Evolutionary conservation across 2,888 invertebrate genomes (phyloP).

Genomic region (Leucophora obtusa): DNA sequence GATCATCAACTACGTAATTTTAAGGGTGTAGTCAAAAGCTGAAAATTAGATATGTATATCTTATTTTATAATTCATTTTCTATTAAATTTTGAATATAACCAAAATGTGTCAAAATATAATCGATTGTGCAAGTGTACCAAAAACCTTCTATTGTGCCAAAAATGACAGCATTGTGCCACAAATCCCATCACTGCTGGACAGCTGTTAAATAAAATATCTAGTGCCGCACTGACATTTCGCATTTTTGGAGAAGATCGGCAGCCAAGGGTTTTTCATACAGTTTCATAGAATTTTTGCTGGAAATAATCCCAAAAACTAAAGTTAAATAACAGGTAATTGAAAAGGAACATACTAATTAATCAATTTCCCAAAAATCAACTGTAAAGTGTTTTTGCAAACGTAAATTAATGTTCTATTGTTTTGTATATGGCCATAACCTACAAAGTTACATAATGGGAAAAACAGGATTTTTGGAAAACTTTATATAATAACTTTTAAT

Average conservation of each 20-base stretch:
- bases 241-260: constrained; percentile 49
- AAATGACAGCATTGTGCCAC: too few relatives aligned
- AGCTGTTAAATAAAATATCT: constrained; percentile 47
- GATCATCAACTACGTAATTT: too few relatives aligned
- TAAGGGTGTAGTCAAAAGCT: too few relatives aligned
- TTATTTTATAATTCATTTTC: too few relatives aligned
- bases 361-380: neutral
- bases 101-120: too few relatives aligned
- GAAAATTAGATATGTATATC: too few relatives aligned
- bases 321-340: constrained; percentile 45
- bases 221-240: constrained; percentile 52
- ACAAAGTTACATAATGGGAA: constrained; percentile 76
- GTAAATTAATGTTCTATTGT: neutral
- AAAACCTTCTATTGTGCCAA: too few relatives aligned
- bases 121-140: too few relatives aligned
- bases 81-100: too few relatives aligned
- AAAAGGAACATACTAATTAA: neutral
- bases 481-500: neutral
- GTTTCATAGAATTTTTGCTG: constrained; percentile 42
- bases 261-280: constrained; percentile 33
- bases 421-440: constrained; percentile 71
- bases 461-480: constrained; percentile 41
- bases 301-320: constrained; percentile 20
- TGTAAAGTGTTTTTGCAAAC: neutral
- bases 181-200: constrained; percentile 40